These are phyloP conservation scores for Microcebus griseorufus DNA, from an alignment of 2,113 vertebrate species.

Conservation along the genomic window DNA sequence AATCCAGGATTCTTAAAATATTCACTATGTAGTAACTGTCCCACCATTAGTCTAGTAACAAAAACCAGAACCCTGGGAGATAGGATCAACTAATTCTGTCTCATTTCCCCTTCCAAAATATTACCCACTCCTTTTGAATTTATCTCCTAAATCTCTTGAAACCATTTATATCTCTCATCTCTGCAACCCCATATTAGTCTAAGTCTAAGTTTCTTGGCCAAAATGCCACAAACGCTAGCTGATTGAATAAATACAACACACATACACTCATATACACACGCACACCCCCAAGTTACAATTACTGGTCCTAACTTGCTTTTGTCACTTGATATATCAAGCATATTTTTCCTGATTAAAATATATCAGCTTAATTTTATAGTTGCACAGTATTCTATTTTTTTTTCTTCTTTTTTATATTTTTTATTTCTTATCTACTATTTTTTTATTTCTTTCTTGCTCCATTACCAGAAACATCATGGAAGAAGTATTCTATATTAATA, in stretches of 20 bases:
- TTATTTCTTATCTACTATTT: too few relatives aligned
- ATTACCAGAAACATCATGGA: too few relatives aligned
- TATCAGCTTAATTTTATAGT: neutral
- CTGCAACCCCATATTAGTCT: neutral
- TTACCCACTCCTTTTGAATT: neutral
- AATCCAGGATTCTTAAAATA: neutral
- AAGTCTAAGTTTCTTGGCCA: neutral
- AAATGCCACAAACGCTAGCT: neutral
- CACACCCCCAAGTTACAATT: neutral
- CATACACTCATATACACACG: neutral
- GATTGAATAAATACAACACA: neutral
- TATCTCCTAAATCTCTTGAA: neutral
- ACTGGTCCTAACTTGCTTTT: neutral
- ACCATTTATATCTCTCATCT: neutral
- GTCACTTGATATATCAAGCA: neutral
- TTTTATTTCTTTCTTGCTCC: too few relatives aligned
- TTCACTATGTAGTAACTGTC: neutral
- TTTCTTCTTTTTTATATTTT: too few relatives aligned
- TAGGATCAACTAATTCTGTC: neutral
- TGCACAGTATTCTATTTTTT: neutral
- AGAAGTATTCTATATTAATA: neutral
- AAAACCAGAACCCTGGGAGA: neutral
- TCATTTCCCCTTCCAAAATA: neutral
- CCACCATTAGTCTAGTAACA: neutral
- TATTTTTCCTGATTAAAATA: neutral